phyloP scores from a whole-genome alignment of 2,797 vertebrate genomes.

The Odontamblyopus lacepedii region DNA sequence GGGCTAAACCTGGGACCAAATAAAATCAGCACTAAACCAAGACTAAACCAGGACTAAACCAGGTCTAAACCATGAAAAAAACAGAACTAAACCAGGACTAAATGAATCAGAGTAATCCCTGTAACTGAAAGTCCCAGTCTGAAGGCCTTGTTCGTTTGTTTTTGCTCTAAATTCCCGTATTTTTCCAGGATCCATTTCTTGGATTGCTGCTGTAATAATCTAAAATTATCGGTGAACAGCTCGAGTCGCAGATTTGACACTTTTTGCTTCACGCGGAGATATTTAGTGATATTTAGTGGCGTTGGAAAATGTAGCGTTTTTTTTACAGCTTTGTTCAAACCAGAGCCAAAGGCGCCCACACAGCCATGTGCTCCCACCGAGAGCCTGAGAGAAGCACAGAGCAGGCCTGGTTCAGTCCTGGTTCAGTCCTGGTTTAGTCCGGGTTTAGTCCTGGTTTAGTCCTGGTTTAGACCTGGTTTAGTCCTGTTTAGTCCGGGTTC shows the following conservation, averaged over 20 bases:
- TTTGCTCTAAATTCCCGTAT: neutral
- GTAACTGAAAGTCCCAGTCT: neutral
- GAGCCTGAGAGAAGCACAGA: neutral
- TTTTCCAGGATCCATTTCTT: neutral
- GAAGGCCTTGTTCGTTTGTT: neutral
- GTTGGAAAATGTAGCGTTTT: slow-evolving; percentile 1
- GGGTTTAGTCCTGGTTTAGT: no score
- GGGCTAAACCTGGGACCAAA: no score
- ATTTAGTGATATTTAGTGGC: slow-evolving; percentile 3
- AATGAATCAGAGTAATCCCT: no score
- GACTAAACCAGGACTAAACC: no score
- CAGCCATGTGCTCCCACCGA: slow-evolving; percentile 1
- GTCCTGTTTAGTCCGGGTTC: no score
- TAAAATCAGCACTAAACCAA: no score
- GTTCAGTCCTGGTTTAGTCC: neutral
- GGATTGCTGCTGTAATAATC: neutral
- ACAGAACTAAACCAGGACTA: no score
- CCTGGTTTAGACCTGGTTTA: neutral
- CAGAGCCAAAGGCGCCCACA: neutral
- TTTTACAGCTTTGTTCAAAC: neutral
- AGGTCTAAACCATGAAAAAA: no score
- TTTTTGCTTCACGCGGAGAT: neutral
- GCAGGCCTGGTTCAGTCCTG: neutral
- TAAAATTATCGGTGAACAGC: neutral
- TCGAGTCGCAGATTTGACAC: slow-evolving; percentile 4